Percentiles rank a stretch among this genome's conserved stretches.
Evolutionary conservation across 37 sponge, comb jelly and placozoan species (phyloP).

Genomic region (Cliona cf. orientalis): DNA sequence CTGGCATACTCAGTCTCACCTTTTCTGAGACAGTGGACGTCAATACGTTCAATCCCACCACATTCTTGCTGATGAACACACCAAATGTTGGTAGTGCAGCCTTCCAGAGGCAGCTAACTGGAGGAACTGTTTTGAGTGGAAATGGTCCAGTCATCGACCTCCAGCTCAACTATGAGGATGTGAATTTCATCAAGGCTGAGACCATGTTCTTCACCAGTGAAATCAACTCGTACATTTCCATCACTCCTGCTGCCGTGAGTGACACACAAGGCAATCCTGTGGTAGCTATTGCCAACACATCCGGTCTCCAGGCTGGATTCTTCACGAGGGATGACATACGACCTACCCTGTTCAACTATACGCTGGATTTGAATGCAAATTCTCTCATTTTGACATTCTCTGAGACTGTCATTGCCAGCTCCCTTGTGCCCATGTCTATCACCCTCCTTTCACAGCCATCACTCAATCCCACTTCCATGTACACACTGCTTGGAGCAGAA

Average conservation of each 20-base stretch:
- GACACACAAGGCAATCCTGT: slow-evolving; percentile 79
- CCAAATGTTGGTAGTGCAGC: slow-evolving; percentile 73
- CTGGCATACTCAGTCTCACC: slow-evolving; percentile 61
- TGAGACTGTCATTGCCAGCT: slow-evolving; percentile 76
- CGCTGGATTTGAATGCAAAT: slow-evolving; percentile 70
- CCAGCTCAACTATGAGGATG: slow-evolving; percentile 62
- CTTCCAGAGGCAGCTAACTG: slow-evolving; percentile 51
- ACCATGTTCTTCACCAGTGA: slow-evolving; percentile 77
- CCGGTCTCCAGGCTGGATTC: slow-evolving; percentile 52
- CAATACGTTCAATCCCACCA: slow-evolving; percentile 49
- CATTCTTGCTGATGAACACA: slow-evolving; percentile 78
- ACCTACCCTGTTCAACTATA: slow-evolving; percentile 71
- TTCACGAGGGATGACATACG: slow-evolving; percentile 49
- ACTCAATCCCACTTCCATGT: slow-evolving; percentile 1
- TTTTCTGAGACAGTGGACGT: slow-evolving; percentile 85
- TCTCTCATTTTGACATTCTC: slow-evolving; percentile 81
- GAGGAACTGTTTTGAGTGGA: slow-evolving; percentile 41
- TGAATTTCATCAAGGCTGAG: slow-evolving; percentile 81
- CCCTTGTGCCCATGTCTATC: slow-evolving; percentile 33
- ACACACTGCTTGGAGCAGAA: slow-evolving; percentile 29
- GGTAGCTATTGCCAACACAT: slow-evolving; percentile 53
- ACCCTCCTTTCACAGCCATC: slow-evolving; percentile 55
- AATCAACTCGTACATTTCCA: slow-evolving; percentile 81
- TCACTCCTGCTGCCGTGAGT: slow-evolving; percentile 51
- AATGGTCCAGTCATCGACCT: slow-evolving; percentile 55